Base-by-base conservation (phyloP, 2,797 vertebrate genomes). In the Oreochromis grahami region DNA sequence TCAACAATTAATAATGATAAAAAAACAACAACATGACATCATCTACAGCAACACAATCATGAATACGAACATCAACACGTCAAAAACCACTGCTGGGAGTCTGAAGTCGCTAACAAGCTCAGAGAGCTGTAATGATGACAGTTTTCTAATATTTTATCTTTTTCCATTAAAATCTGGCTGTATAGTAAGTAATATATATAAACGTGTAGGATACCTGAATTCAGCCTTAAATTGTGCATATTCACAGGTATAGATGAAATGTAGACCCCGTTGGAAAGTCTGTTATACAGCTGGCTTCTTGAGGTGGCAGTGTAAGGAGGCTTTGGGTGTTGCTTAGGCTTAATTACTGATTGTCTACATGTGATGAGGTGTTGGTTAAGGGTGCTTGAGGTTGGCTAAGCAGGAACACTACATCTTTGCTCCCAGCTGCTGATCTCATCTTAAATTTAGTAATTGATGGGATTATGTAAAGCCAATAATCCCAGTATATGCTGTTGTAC, bases 81-180 rank as follows among this genome's bases (percentile, higher is more conserved):
- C 56, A 52, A 80, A 68, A 58, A 77, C 29, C 58, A 65, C 52
- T 8, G 92, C 94, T 91, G 93, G 91, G 93, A 93, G 89, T 84
- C 83, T 58, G 56, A 45, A 29, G 34, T 65, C 1, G 0, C 41
- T 65, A 29, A 45, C 4, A 5, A 34, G 41, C 50, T 24, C 65
- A 50, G 55, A 13, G 26, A 41, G 63, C 12, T 43, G 48, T 43
- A 21, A 72, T 29, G 5, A 17, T 19, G 24, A 48, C 41, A 72
- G 0, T 19, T 48, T 45, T 43, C 15, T 5, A 26, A 43, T 4
- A 43, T 70, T 17, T 70, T 41, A 36, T 41, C 36, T 24, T 5
- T 38, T 36, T 9, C 7, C 10, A 3, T 5, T 38, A 38, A 38
- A 38, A 38, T 38, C 58, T n/a, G 6, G 19, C 17, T 36, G 32